Conservation (phyloP, 2,888 invertebrate species). For the Drosophila neutralis region DNA sequence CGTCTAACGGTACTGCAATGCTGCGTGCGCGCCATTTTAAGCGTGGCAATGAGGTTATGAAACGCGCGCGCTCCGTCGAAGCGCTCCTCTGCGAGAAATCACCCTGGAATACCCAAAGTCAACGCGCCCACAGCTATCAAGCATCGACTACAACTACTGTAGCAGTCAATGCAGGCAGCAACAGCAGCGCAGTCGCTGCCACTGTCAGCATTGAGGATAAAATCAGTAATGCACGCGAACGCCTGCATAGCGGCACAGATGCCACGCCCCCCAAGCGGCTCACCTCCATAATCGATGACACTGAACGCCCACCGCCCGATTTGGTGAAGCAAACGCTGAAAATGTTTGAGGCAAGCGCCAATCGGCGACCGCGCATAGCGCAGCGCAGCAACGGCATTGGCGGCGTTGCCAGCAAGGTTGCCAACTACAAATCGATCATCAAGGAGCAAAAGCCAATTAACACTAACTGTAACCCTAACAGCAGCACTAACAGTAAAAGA, state of each 20-base stretch:
- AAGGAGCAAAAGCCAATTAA: constrained; percentile 85
- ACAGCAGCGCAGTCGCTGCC: background rate
- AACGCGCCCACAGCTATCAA: constrained; percentile 47
- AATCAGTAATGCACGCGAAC: constrained; percentile 84
- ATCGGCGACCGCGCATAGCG: constrained; percentile 85
- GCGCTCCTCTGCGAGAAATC: constrained; percentile 89
- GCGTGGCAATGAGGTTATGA: constrained; percentile 88
- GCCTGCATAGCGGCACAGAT: constrained; percentile 84
- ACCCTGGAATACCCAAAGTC: constrained; percentile 78
- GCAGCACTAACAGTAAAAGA: constrained; percentile 3
- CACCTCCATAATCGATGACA: constrained; percentile 88
- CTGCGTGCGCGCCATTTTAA: constrained; percentile 85
- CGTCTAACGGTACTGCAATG: constrained; percentile 32
- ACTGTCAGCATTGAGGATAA: constrained; percentile 84
- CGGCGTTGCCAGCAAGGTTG: constrained; percentile 88
- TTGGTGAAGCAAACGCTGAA: constrained; percentile 94
- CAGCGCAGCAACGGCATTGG: constrained; percentile 84
- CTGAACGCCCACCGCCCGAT: constrained; percentile 94
- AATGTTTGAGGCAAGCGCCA: constrained; percentile 91
- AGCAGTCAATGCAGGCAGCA: constrained; percentile 15
- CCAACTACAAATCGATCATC: constrained; percentile 88
- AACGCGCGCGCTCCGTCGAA: constrained; percentile 94
- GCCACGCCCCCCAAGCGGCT: constrained; percentile 86
- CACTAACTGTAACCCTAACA: background rate
- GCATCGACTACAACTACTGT: constrained; percentile 9